Conservation (phyloP, 2,113 vertebrate genomes). For the Himantopus leucocephalus region DNA sequence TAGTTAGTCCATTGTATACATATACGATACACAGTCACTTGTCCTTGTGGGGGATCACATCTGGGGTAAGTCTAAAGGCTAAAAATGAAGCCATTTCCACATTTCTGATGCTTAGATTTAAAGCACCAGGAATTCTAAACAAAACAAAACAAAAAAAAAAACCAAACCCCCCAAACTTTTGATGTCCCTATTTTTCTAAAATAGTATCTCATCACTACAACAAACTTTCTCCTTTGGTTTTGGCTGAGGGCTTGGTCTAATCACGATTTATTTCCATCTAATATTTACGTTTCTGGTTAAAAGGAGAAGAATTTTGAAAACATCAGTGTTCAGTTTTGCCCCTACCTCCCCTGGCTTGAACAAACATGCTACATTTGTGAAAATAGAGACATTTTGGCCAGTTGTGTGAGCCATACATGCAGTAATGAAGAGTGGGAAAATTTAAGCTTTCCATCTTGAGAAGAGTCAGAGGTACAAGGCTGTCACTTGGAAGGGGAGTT, state of each 20-base stretch:
- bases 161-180: background rate
- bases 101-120: background rate
- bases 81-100: slow-evolving; percentile 1
- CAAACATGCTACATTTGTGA: background rate
- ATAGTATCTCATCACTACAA: background rate
- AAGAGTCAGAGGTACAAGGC: background rate
- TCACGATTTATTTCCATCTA: background rate
- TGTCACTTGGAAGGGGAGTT: background rate
- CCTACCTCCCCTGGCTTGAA: background rate
- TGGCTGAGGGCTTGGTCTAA: background rate
- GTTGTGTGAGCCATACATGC: background rate
- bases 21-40: background rate
- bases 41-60: background rate
- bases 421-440: background rate
- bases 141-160: background rate
- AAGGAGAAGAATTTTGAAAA: background rate
- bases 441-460: background rate
- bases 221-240: background rate
- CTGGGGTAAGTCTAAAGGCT: background rate
- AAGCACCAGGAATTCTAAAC: background rate
- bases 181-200: background rate
- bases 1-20: slow-evolving; percentile 29
- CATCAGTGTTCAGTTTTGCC: background rate
- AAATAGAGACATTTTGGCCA: background rate
- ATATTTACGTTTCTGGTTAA: background rate